Percentiles rank a stretch among this genome's conserved stretches.
phyloP scores from a whole-genome alignment of 2,797 vertebrate species.

The Monodelphis domestica region DNA sequence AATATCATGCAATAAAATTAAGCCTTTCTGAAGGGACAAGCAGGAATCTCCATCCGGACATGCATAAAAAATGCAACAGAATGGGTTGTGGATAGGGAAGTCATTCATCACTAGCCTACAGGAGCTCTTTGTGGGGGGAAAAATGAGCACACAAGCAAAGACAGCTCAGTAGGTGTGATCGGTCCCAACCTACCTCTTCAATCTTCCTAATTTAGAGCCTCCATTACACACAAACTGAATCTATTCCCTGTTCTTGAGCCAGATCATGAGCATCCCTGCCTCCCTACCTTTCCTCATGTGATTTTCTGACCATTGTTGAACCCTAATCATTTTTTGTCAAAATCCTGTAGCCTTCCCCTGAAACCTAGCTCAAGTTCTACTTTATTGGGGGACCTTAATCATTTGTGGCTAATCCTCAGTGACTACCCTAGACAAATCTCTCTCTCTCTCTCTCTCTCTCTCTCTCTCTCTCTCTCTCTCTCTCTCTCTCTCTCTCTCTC shows the following conservation, averaged over 20 bases:
- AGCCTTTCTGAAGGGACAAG: conserved; percentile 21
- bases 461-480: too few relatives aligned
- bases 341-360: neutral
- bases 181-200: conserved; percentile 1
- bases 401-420: neutral
- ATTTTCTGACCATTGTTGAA: neutral
- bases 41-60: neutral
- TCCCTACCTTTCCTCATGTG: neutral
- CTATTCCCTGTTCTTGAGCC: neutral
- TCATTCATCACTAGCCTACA: neutral
- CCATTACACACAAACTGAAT: neutral
- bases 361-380: neutral
- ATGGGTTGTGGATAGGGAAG: conserved; percentile 14
- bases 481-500: too few relatives aligned
- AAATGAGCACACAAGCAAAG: conserved; percentile 9
- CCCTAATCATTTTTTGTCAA: neutral
- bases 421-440: too few relatives aligned
- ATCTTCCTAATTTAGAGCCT: neutral
- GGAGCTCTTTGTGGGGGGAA: conserved; percentile 3
- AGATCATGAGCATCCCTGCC: neutral
- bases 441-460: too few relatives aligned
- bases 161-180: conserved; percentile 13
- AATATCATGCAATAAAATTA: conserved; percentile 48
- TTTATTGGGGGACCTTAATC: neutral
- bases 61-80: conserved; percentile 8